These are phyloP conservation scores for Theocolax elegans DNA, from an alignment of 1,140 invertebrate species.

Conservation along the genomic window DNA sequence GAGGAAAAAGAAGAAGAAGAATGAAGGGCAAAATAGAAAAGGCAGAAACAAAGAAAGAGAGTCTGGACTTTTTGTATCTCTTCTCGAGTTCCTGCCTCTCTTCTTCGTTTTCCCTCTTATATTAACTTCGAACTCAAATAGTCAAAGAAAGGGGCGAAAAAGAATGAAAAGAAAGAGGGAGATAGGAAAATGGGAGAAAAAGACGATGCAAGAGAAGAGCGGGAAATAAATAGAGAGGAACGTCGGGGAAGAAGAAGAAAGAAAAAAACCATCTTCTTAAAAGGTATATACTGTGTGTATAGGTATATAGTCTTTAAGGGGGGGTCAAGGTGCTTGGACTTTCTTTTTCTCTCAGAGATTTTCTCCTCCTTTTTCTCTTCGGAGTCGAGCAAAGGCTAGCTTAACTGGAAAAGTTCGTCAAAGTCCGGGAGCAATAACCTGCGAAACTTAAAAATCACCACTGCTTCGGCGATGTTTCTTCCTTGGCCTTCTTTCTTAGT, in stretches of 20 bases:
- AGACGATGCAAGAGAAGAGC: neutral
- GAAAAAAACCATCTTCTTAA: too few relatives aligned
- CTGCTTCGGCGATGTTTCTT: neutral
- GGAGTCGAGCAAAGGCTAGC: neutral
- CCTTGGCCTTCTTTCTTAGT: neutral
- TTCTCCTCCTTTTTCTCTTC: constrained; percentile 3
- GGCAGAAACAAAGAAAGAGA: too few relatives aligned
- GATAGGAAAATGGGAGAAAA: constrained; percentile 20
- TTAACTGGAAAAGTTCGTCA: constrained; percentile 40
- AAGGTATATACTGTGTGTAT: neutral
- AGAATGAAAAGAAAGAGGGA: constrained; percentile 17
- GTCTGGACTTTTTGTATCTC: constrained; percentile 8
- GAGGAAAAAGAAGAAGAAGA: neutral
- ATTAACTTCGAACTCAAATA: constrained; percentile 19
- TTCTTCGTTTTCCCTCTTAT: constrained; percentile 7
- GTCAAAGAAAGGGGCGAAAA: constrained; percentile 17
- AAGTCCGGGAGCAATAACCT: constrained; percentile 35
- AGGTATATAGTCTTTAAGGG: neutral
- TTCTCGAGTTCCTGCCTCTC: constrained; percentile 12
- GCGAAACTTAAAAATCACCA: constrained; percentile 35
- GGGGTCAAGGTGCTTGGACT: constrained; percentile 37
- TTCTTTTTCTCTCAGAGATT: neutral
- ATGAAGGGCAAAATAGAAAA: neutral
- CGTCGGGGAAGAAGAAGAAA: neutral
- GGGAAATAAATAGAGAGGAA: constrained; percentile 37